A percentile compares a stretch with the other conserved stretches of the same genome.
These are phyloP conservation scores for Coregonus ussuriensis DNA, from an alignment of 2,797 vertebrate species.

Conservation along the genomic window DNA sequence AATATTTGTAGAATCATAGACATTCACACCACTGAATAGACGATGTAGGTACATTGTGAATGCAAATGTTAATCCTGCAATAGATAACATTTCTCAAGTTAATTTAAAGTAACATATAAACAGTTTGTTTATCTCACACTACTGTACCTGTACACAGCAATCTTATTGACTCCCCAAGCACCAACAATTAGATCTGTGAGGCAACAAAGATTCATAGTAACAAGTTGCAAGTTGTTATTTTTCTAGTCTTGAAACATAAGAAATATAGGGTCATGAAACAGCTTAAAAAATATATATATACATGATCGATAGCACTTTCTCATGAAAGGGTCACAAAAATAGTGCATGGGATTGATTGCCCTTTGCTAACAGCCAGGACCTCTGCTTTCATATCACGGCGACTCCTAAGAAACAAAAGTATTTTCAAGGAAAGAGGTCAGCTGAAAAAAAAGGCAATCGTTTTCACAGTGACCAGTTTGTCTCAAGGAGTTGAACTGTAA, in stretches of 20 bases:
- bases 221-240: too few relatives aligned
- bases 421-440: background rate
- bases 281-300: background rate
- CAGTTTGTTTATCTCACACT: too few relatives aligned
- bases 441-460: background rate
- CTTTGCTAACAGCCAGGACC: background rate
- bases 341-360: background rate
- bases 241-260: too few relatives aligned
- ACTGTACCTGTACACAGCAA: conserved; percentile 80
- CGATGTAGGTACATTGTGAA: background rate
- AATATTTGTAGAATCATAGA: too few relatives aligned
- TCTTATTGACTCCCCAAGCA: conserved; percentile 74
- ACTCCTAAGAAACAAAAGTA: background rate
- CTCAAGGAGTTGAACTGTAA: background rate
- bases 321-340: background rate
- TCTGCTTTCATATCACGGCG: background rate
- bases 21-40: background rate
- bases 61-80: background rate
- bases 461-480: background rate
- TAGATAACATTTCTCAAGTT: too few relatives aligned
- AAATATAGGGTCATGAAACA: background rate
- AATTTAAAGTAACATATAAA: too few relatives aligned
- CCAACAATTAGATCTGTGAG: conserved; percentile 83
- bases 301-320: background rate
- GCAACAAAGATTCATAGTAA: conserved; percentile 1